Evolutionary conservation across 2,113 vertebrate species (phyloP).

Genomic region (Burhinus bistriatus): DNA sequence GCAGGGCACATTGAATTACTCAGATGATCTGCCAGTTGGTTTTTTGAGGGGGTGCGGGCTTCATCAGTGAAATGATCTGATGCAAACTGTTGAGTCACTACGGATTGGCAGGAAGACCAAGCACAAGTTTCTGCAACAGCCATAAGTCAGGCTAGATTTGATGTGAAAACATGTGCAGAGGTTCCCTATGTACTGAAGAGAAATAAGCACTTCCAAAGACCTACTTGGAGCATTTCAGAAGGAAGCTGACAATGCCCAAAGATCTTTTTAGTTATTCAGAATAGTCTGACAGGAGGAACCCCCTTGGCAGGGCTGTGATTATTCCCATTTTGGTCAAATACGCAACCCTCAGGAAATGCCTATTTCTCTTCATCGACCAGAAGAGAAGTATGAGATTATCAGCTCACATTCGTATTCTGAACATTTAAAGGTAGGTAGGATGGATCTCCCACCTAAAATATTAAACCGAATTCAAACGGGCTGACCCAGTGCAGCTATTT

Average conservation of each 20-base stretch:
- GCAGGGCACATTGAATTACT: not conserved
- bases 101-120: not conserved
- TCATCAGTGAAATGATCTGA: not conserved
- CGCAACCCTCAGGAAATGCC: not conserved
- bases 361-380: not conserved
- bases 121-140: not conserved
- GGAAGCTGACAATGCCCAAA: not conserved
- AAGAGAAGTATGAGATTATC: not conserved
- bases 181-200: not conserved
- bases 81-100: not conserved
- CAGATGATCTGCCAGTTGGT: not conserved
- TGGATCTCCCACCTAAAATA: not conserved
- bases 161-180: accelerated
- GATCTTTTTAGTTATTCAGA: not conserved
- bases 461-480: not conserved
- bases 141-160: not conserved
- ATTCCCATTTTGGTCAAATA: not conserved
- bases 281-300: not conserved
- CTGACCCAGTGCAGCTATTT: not conserved
- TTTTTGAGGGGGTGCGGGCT: not conserved
- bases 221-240: not conserved
- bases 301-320: not conserved
- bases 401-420: not conserved
- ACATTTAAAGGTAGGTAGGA: not conserved
- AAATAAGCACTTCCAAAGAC: not conserved